Evolutionary conservation across 2,888 invertebrate genomes (phyloP), one percentile per base, ranked within the genome.

Genomic region (Empis stercorea): DNA sequence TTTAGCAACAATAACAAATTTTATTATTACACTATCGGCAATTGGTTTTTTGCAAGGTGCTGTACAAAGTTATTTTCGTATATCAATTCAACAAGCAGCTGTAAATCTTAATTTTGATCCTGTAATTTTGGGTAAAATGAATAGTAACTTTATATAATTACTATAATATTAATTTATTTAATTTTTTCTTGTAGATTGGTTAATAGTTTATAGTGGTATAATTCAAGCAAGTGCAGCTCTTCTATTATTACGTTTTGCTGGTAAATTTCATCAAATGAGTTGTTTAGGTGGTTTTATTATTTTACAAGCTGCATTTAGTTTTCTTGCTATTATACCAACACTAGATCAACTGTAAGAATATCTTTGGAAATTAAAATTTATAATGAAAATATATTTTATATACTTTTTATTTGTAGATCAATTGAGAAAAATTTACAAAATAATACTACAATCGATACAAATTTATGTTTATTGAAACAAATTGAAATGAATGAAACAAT

Each of bases 201-300:
- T 79, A 2, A 58, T 77, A 27, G 71, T 74, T 6, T 62, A 68
- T 42, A 73, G 75, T 50, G 76, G 76, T 37, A 62, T 79, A 5
- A 70, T 74, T 43, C 73, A 74, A 51, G 73, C 75, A 4, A 20
- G 75, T 5, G 63, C 76, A 34, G 78, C 75, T 0, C 53, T 79
- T 17, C 46, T 63, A 2, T 61, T 78, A 14, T 71, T 77, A 9
- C 76, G 76, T 56, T 78, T 74, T 73, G 77, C 78, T 1, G 73
- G 76, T 52, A 68, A 71, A 58, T 70, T 74, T 34, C 78, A 79
- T 58, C 70, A 76, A 47, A 71, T 73, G 20, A 71, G 73, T 6
- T 80, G 79, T 79, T 62, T 78, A 10, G 76, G 77, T 41, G 73
- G 71, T 4, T 61, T 76, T 2, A 65, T 73, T 6, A 72, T 78